Percentiles rank a stretch among this genome's conserved stretches.
phyloP scores from a whole-genome alignment of 1,140 invertebrate genomes.

The Drosophila saltans region DNA sequence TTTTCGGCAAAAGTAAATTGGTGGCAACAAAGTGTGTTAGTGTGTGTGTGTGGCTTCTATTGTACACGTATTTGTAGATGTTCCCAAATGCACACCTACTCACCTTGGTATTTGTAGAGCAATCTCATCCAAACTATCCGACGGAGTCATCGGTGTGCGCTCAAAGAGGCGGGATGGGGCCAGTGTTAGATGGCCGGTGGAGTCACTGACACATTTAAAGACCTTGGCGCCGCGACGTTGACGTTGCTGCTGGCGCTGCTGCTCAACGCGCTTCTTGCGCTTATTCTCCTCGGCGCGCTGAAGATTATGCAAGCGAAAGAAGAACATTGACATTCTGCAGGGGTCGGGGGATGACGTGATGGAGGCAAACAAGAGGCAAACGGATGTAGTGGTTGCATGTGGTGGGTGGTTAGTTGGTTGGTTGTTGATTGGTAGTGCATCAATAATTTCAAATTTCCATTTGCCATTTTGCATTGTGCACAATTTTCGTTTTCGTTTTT shows the following conservation, averaged over 20 bases:
- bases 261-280: slow-evolving; percentile 84
- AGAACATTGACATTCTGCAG: slow-evolving; percentile 94
- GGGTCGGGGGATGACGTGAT: slow-evolving; percentile 28
- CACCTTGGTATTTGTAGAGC: slow-evolving; percentile 96
- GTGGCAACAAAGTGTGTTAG: background rate
- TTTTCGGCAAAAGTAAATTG: slow-evolving; percentile 13
- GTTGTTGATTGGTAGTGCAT: slow-evolving; percentile 11
- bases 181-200: slow-evolving; percentile 85
- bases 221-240: slow-evolving; percentile 82
- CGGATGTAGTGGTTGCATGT: slow-evolving; percentile 36
- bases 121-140: slow-evolving; percentile 95
- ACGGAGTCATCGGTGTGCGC: slow-evolving; percentile 90
- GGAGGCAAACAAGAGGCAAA: background rate
- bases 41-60: background rate
- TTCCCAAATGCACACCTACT: slow-evolving; percentile 29
- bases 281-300: slow-evolving; percentile 90
- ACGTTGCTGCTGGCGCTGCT: slow-evolving; percentile 84
- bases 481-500: slow-evolving; percentile 11
- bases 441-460: slow-evolving; percentile 42
- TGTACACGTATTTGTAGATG: background rate
- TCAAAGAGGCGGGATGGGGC: slow-evolving; percentile 92
- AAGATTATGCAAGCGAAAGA: slow-evolving; percentile 95
- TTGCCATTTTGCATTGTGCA: slow-evolving; percentile 25
- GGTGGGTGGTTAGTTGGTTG: background rate
- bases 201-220: slow-evolving; percentile 83